Evolutionary conservation across 2,888 invertebrate genomes (phyloP).

Genomic region (Agrochola circellaris): DNA sequence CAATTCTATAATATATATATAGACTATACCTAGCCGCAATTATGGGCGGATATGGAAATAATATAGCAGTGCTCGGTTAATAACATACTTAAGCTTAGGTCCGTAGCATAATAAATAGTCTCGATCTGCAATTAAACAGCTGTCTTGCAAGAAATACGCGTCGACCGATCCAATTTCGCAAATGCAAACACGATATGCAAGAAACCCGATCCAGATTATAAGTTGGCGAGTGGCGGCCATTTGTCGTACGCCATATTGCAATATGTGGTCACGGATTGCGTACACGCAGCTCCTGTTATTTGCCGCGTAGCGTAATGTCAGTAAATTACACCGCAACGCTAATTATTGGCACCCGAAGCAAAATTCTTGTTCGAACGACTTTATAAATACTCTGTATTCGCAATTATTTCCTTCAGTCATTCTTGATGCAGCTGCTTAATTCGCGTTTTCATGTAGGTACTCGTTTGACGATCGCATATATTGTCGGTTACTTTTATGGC

Average conservation of each 20-base stretch:
- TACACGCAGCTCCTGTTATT: slow-evolving; percentile 86
- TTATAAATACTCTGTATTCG: slow-evolving; percentile 69
- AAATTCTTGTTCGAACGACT: slow-evolving; percentile 66
- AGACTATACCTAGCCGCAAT: slow-evolving; percentile 34
- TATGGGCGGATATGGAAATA: slow-evolving; percentile 61
- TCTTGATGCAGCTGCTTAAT: slow-evolving; percentile 63
- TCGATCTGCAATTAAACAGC: slow-evolving; percentile 73
- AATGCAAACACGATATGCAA: slow-evolving; percentile 82
- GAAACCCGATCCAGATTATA: slow-evolving; percentile 85
- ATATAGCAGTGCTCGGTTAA: slow-evolving; percentile 56
- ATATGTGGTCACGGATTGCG: slow-evolving; percentile 79
- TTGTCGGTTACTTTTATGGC: slow-evolving; percentile 56
- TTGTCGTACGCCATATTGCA: slow-evolving; percentile 83
- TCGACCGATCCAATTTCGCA: slow-evolving; percentile 77
- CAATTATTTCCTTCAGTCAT: slow-evolving; percentile 65
- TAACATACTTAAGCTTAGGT: slow-evolving; percentile 67
- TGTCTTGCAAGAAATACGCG: slow-evolving; percentile 72
- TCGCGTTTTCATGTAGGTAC: slow-evolving; percentile 35
- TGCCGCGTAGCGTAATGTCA: slow-evolving; percentile 81
- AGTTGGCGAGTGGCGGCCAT: slow-evolving; percentile 78
- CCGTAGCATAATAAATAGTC: slow-evolving; percentile 68
- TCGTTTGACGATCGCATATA: slow-evolving; percentile 50
- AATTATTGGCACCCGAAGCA: slow-evolving; percentile 79
- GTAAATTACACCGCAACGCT: slow-evolving; percentile 84
- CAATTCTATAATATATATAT: neutral